These are phyloP conservation scores for Orussus abietinus DNA, from an alignment of 1,140 invertebrate species.

Conservation along the genomic window DNA sequence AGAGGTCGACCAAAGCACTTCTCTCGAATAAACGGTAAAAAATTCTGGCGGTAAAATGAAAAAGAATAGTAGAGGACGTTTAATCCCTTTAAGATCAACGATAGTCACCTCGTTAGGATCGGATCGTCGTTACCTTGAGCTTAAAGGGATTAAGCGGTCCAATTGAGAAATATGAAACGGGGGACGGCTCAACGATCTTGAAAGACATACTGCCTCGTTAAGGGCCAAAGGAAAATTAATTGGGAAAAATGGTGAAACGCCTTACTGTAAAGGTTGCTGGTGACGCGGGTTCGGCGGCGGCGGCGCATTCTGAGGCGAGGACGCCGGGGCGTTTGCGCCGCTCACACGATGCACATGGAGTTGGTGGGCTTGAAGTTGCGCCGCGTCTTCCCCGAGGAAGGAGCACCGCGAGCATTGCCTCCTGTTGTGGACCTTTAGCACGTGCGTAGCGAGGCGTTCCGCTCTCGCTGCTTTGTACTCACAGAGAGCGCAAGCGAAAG, in stretches of 20 bases:
- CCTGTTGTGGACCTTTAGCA: slow-evolving; percentile 87
- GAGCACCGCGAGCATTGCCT: slow-evolving; percentile 82
- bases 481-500: slow-evolving; percentile 82
- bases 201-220: no score
- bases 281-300: slow-evolving; percentile 18
- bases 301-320: slow-evolving; percentile 19
- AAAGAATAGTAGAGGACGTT: no score
- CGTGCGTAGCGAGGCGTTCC: slow-evolving; percentile 81
- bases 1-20: no score
- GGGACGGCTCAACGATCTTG: no score
- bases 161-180: no score
- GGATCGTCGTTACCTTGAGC: no score
- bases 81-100: no score
- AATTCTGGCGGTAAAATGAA: no score
- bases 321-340: slow-evolving; percentile 25
- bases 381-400: slow-evolving; percentile 76
- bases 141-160: no score
- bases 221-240: background rate
- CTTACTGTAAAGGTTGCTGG: slow-evolving; percentile 42
- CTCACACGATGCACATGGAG: slow-evolving; percentile 54
- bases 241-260: background rate
- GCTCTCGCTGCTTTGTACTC: slow-evolving; percentile 88
- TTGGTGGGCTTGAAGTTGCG: slow-evolving; percentile 71
- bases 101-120: no score
- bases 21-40: no score